Evolutionary conservation across 1,140 invertebrate genomes (phyloP).

Genomic region (Liolophura sinensis): DNA sequence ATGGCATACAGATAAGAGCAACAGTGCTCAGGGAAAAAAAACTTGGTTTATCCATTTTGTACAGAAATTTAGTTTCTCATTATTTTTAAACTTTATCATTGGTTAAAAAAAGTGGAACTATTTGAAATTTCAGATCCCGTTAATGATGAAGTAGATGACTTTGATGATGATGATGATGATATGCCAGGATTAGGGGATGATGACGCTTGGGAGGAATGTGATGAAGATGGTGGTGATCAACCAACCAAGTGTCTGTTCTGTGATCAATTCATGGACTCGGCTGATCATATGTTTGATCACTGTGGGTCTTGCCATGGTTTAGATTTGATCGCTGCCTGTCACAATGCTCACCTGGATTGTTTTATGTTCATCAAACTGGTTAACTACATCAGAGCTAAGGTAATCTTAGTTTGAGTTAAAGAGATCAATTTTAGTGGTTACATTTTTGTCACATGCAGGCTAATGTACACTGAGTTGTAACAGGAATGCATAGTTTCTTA

Average conservation of each 20-base stretch:
- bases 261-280: constrained; percentile 50
- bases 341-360: constrained; percentile 75
- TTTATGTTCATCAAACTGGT: constrained; percentile 87
- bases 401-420: too few species aligned
- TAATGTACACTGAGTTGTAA: neutral
- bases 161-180: constrained; percentile 41
- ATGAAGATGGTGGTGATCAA: constrained; percentile 43
- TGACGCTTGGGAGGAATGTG: constrained; percentile 60
- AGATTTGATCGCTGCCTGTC: constrained; percentile 70
- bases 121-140: constrained; percentile 3
- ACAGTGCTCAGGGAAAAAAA: too few species aligned
- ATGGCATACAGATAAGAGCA: too few species aligned
- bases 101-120: too few species aligned
- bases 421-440: too few species aligned
- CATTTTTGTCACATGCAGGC: neutral
- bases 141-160: constrained; percentile 16
- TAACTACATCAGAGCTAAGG: constrained; percentile 78
- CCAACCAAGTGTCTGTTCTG: constrained; percentile 65
- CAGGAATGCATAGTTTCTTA: neutral
- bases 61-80: too few species aligned
- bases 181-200: constrained; percentile 46
- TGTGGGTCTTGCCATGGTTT: constrained; percentile 68
- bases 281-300: constrained; percentile 61
- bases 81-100: too few species aligned
- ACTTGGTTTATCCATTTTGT: too few species aligned